A percentile compares a stretch with the other conserved stretches of the same genome.
These are phyloP conservation scores for Holotrichia oblita DNA, from an alignment of 1,140 invertebrate genomes.

Conservation along the genomic window DNA sequence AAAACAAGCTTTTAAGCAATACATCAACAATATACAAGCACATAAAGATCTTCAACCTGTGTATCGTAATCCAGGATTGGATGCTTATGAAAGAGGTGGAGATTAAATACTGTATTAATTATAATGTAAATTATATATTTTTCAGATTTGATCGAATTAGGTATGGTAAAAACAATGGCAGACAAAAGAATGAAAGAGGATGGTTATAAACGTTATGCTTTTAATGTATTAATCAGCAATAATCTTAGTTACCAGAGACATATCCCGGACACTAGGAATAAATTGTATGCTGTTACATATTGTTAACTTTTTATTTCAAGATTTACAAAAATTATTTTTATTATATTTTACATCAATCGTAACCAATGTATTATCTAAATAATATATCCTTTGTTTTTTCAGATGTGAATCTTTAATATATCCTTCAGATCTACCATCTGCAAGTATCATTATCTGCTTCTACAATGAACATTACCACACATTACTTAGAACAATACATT, in stretches of 20 bases:
- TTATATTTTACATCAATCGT: no score
- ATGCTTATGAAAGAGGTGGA: slow-evolving; percentile 25
- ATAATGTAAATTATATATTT: slow-evolving; percentile 31
- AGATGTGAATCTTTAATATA: slow-evolving; percentile 75
- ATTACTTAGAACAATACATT: slow-evolving; percentile 88
- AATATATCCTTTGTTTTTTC: no score
- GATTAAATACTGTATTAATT: background rate
- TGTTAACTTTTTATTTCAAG: background rate
- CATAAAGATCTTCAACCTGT: slow-evolving; percentile 61
- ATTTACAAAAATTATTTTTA: background rate
- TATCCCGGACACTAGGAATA: slow-evolving; percentile 90
- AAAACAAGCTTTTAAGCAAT: slow-evolving; percentile 46
- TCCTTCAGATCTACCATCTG: slow-evolving; percentile 71
- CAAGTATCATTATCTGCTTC: slow-evolving; percentile 93
- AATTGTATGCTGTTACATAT: slow-evolving; percentile 67
- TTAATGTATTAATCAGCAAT: slow-evolving; percentile 91
- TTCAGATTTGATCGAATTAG: slow-evolving; percentile 69
- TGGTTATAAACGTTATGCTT: slow-evolving; percentile 90
- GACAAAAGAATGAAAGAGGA: slow-evolving; percentile 80
- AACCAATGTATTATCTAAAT: no score
- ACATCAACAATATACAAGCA: slow-evolving; percentile 60
- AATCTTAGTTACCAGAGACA: slow-evolving; percentile 78
- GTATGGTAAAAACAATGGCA: slow-evolving; percentile 76
- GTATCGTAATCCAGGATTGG: slow-evolving; percentile 41
- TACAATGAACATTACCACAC: slow-evolving; percentile 95